These are phyloP conservation scores for Drosophila mayaguana DNA, from an alignment of 2,888 invertebrate genomes.

Conservation along the genomic window DNA sequence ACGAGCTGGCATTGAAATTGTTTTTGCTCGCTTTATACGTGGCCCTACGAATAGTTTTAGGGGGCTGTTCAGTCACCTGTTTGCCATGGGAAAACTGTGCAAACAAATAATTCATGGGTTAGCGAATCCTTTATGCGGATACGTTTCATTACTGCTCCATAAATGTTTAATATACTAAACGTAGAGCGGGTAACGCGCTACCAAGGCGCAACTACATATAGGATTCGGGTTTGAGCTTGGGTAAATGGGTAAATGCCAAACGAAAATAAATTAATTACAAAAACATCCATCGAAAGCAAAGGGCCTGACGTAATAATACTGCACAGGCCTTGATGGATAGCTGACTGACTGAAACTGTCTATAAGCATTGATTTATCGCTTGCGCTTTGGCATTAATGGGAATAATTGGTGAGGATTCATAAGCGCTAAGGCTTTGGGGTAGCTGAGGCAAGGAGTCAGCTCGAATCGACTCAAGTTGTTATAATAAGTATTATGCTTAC, in stretches of 20 bases:
- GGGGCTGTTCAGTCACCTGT: conserved; percentile 37
- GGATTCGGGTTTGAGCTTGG: not conserved
- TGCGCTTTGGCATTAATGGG: not conserved
- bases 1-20: not conserved
- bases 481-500: not conserved
- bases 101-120: conserved; percentile 36
- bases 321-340: conserved; percentile 4
- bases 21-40: not conserved
- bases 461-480: not conserved
- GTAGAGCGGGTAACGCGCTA: not conserved
- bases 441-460: not conserved
- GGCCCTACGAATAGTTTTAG: conserved; percentile 4
- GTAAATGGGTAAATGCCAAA: not conserved
- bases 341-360: not conserved
- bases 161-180: conserved; percentile 8
- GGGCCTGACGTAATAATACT: conserved; percentile 1
- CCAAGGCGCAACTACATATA: not conserved
- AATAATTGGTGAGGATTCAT: not conserved
- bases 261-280: conserved; percentile 11
- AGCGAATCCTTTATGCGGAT: conserved; percentile 1
- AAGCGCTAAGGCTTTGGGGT: not conserved
- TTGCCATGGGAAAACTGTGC: conserved; percentile 17
- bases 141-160: not conserved
- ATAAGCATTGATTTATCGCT: conserved; percentile 1
- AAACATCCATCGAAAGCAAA: not conserved